phyloP scores from a whole-genome alignment of 2,113 vertebrate genomes.

The Archocentrus centrarchus region DNA sequence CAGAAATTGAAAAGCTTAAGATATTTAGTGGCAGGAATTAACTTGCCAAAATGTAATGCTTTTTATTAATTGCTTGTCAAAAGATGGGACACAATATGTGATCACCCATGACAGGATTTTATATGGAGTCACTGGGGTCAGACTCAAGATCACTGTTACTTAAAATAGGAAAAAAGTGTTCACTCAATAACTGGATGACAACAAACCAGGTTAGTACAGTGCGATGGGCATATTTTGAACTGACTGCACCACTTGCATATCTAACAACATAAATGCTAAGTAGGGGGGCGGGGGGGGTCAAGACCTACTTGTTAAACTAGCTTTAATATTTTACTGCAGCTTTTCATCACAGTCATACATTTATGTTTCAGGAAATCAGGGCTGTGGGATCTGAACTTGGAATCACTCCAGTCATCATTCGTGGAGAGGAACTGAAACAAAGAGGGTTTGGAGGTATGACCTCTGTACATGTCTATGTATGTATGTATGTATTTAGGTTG shows the following conservation, averaged over 20 bases:
- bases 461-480: neutral
- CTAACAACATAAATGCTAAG: neutral
- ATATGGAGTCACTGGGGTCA: no score
- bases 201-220: no score
- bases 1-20: neutral
- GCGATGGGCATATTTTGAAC: neutral
- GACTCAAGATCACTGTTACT: no score
- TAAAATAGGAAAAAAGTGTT: no score
- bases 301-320: neutral
- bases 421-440: slow-evolving; percentile 91
- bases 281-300: neutral
- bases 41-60: neutral
- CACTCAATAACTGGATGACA: no score
- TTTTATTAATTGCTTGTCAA: no score
- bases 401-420: slow-evolving; percentile 89
- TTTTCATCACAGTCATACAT: neutral
- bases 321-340: neutral
- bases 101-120: no score
- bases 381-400: slow-evolving; percentile 89
- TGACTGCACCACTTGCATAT: neutral
- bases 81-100: no score
- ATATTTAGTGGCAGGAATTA: neutral
- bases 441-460: slow-evolving; percentile 93
- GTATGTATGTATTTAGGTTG: neutral
- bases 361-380: slow-evolving; percentile 89